Conservation (phyloP, 2,888 invertebrate genomes). For the Lasius fuliginosus region DNA sequence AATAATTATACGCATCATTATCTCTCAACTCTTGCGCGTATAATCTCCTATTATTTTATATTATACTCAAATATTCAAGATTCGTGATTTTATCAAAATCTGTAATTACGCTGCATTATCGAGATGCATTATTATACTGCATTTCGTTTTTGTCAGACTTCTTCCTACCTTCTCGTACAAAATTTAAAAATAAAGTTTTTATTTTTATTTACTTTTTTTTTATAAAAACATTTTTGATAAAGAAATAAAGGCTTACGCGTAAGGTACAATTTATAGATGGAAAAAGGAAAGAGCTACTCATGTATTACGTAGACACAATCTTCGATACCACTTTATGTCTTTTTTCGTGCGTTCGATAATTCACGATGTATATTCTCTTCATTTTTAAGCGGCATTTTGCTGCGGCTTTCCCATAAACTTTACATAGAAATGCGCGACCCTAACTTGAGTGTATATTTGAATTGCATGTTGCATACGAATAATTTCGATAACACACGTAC, state of each 20-base stretch:
- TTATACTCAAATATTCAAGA: not conserved
- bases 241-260: not conserved
- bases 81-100: not conserved
- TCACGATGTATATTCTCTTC: not conserved
- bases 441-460: constrained; percentile 44
- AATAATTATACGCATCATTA: constrained; percentile 31
- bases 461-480: constrained; percentile 43
- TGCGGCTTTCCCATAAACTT: not conserved
- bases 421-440: constrained; percentile 31
- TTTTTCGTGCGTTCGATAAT: constrained; percentile 2
- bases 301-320: not conserved
- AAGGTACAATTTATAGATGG: constrained; percentile 28
- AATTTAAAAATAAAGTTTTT: not conserved
- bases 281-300: not conserved
- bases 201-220: not conserved
- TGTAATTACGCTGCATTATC: not conserved
- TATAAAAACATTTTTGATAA: not conserved
- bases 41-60: not conserved
- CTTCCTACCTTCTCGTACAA: not conserved
- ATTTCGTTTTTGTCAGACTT: not conserved
- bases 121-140: not conserved
- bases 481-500: constrained; percentile 28
- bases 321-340: constrained; percentile 2
- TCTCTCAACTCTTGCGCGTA: not conserved
- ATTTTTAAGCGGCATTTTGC: constrained; percentile 26